A percentile compares a stretch with the other conserved stretches of the same genome.
These are phyloP conservation scores for Steromphala cineraria DNA, from an alignment of 2,888 invertebrate genomes.

Conservation along the genomic window DNA sequence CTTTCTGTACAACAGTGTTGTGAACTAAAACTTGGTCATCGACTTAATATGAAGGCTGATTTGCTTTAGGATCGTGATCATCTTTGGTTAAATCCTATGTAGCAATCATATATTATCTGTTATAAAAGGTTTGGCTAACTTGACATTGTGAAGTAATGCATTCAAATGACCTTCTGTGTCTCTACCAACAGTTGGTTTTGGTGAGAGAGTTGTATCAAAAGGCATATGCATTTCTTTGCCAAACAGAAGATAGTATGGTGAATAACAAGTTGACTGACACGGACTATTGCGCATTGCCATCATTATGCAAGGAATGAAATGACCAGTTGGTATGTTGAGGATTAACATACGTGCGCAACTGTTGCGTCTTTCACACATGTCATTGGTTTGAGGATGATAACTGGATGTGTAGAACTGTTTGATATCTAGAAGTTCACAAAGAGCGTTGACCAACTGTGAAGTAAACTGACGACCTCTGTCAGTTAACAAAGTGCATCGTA, in stretches of 20 bases:
- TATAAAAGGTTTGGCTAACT: no score
- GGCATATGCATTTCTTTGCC: slow-evolving; percentile 39
- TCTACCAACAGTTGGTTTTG: slow-evolving; percentile 32
- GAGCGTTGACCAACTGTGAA: slow-evolving; percentile 35
- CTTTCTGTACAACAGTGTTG: no score
- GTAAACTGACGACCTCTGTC: slow-evolving; percentile 45
- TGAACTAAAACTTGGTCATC: slow-evolving; percentile 12
- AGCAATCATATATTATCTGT: no score
- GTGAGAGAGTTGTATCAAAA: slow-evolving; percentile 33
- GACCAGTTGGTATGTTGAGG: slow-evolving; percentile 40
- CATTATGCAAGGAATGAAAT: slow-evolving; percentile 38
- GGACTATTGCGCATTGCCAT: slow-evolving; percentile 43
- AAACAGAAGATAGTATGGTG: slow-evolving; percentile 39
- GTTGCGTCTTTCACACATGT: slow-evolving; percentile 42
- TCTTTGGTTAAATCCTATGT: not conserved
- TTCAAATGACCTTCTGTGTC: slow-evolving; percentile 34
- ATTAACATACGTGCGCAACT: slow-evolving; percentile 34
- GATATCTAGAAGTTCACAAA: slow-evolving; percentile 43
- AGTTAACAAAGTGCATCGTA: slow-evolving; percentile 34
- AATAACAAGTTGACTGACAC: slow-evolving; percentile 37
- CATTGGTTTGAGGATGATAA: slow-evolving; percentile 44
- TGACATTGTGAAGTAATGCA: not conserved
- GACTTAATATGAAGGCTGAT: slow-evolving; percentile 21
- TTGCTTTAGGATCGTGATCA: slow-evolving; percentile 27
- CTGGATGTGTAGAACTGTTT: slow-evolving; percentile 32